These are phyloP conservation scores for Chrysotoxum bicinctum DNA, from an alignment of 2,888 invertebrate species.

Conservation along the genomic window DNA sequence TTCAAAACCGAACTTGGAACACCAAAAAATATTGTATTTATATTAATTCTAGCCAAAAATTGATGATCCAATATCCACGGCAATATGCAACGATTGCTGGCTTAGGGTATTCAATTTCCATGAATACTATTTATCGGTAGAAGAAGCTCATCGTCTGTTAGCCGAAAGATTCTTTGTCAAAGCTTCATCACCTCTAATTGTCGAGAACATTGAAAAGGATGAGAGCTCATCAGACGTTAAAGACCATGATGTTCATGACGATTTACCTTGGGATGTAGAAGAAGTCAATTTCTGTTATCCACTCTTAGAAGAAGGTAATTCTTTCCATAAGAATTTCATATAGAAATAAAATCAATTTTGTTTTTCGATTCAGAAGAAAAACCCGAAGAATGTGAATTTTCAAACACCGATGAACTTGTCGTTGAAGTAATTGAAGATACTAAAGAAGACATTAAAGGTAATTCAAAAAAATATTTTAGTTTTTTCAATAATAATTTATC, in stretches of 20 bases:
- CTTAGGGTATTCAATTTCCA: slow-evolving; percentile 79
- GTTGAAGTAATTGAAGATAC: not conserved
- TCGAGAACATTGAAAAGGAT: slow-evolving; percentile 31
- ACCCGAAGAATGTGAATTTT: not conserved
- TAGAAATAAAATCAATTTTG: not conserved
- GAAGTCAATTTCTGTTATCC: slow-evolving; percentile 32
- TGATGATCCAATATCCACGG: slow-evolving; percentile 78
- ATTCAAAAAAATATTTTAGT: not conserved
- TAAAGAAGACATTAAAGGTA: slow-evolving; percentile 42
- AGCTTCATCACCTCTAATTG: slow-evolving; percentile 27
- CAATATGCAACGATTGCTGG: slow-evolving; percentile 79
- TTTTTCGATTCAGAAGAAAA: slow-evolving; percentile 27
- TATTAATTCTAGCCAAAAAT: slow-evolving; percentile 75
- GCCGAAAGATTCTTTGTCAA: slow-evolving; percentile 77
- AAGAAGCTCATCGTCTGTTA: slow-evolving; percentile 78
- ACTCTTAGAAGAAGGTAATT: slow-evolving; percentile 33
- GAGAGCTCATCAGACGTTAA: slow-evolving; percentile 58
- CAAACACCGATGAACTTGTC: not conserved
- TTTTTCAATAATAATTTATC: not conserved
- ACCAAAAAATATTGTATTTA: not conserved
- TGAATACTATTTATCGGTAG: slow-evolving; percentile 78
- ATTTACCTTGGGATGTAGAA: slow-evolving; percentile 54
- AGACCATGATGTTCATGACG: slow-evolving; percentile 44
- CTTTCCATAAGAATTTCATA: not conserved
- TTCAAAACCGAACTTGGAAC: not conserved